A percentile compares a stretch with the other conserved stretches of the same genome.
These are phyloP conservation scores for Aphelocoma coerulescens DNA, from an alignment of 2,113 vertebrate species.

Conservation along the genomic window DNA sequence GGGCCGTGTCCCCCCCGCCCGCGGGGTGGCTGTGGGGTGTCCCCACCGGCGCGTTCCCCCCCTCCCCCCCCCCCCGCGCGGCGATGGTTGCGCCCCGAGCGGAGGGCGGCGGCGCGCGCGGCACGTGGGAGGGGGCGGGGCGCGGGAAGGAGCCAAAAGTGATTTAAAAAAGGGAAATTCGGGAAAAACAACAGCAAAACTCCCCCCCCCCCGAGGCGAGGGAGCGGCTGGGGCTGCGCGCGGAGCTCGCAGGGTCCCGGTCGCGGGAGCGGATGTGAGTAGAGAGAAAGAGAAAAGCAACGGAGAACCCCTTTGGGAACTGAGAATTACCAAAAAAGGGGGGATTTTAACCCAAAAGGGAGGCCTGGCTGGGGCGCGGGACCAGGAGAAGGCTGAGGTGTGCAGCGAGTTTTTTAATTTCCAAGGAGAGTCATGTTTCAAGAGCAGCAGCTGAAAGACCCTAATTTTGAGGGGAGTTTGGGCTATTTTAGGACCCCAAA, in stretches of 20 bases:
- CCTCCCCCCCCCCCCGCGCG: no score
- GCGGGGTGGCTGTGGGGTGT: neutral
- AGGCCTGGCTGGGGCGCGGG: neutral
- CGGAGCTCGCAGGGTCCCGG: no score
- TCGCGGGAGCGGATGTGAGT: fast-evolving
- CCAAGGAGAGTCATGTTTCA: neutral
- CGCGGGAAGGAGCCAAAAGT: neutral
- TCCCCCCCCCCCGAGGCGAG: fast-evolving
- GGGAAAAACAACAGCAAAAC: neutral
- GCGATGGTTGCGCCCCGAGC: neutral
- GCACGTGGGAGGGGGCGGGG: neutral
- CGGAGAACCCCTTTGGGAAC: neutral
- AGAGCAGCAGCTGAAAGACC: neutral
- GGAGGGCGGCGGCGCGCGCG: neutral
- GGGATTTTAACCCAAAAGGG: neutral
- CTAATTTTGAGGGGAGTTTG: fast-evolving
- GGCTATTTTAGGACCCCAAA: neutral
- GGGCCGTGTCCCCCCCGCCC: neutral
- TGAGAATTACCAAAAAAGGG: neutral
- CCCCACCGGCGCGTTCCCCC: fast-evolving
- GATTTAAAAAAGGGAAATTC: neutral
- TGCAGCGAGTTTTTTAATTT: fast-evolving
- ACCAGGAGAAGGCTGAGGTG: neutral
- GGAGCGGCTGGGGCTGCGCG: no score
- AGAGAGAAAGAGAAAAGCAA: neutral